Evolutionary conservation across 35 echinoderm and acorn worm genomes (phyloP).

Genomic region (Anneissia japonica): DNA sequence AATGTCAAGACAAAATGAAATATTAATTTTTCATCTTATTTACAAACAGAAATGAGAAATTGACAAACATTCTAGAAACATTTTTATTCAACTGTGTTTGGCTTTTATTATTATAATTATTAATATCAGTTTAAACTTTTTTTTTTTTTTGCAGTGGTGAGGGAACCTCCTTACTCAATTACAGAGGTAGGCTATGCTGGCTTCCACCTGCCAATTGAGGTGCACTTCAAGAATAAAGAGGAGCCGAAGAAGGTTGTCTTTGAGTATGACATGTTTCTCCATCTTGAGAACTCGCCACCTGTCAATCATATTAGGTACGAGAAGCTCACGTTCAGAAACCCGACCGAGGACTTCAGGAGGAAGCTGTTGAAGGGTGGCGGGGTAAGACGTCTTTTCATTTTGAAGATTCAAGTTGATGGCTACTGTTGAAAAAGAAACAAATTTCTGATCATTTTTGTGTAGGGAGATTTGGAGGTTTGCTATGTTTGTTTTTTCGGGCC

Average conservation of each 20-base stretch:
- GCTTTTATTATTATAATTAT: too few relatives aligned
- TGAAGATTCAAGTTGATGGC: background rate
- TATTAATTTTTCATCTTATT: too few relatives aligned
- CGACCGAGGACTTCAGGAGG: conserved; percentile 93
- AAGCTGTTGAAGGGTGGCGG: conserved; percentile 88
- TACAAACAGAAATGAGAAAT: too few relatives aligned
- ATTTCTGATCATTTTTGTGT: background rate
- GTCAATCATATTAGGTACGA: conserved; percentile 92
- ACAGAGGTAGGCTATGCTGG: conserved; percentile 85
- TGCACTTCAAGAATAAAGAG: conserved; percentile 88
- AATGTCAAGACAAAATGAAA: too few relatives aligned
- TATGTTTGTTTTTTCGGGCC: too few relatives aligned
- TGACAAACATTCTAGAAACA: too few relatives aligned
- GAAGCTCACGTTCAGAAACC: conserved; percentile 92
- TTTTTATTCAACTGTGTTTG: too few relatives aligned
- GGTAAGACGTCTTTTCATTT: conserved; percentile 27
- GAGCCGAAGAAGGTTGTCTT: conserved; percentile 96
- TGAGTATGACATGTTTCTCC: conserved; percentile 90
- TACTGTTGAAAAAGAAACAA: background rate
- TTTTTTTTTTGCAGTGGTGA: conserved; percentile 54
- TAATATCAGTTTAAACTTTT: too few relatives aligned
- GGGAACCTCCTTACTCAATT: conserved; percentile 73
- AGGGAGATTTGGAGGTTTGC: background rate
- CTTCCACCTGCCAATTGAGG: conserved; percentile 82
- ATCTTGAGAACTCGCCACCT: conserved; percentile 61